phyloP scores from a whole-genome alignment of 2,797 vertebrate genomes.

The Bufotes viridis region DNA sequence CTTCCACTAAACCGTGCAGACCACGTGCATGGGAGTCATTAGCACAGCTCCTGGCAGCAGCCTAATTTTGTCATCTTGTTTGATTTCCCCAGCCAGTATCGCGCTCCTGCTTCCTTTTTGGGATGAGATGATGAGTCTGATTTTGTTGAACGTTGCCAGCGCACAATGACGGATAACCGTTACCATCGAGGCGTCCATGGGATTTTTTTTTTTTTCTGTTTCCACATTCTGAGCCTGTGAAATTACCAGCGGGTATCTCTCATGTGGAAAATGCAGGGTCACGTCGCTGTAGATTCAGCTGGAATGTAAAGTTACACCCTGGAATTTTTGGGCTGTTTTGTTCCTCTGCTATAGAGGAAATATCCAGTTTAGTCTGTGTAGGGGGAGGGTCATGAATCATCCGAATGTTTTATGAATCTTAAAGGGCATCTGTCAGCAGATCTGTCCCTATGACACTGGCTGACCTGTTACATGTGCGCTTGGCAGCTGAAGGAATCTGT shows the following conservation, averaged over 20 bases:
- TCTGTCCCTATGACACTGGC: too few relatives aligned
- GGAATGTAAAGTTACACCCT: slow-evolving; percentile 52
- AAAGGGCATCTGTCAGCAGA: neutral
- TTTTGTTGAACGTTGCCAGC: slow-evolving; percentile 28
- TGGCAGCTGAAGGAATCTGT: too few relatives aligned
- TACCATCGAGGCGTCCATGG: neutral
- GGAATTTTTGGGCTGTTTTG: slow-evolving; percentile 36
- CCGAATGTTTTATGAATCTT: neutral
- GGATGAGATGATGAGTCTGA: slow-evolving; percentile 31
- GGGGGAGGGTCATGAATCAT: neutral
- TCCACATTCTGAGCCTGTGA: slow-evolving; percentile 5
- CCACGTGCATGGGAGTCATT: neutral
- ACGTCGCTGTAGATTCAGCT: slow-evolving; percentile 8
- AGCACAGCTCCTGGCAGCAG: neutral
- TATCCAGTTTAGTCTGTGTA: slow-evolving; percentile 40
- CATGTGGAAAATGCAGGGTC: slow-evolving; percentile 32
- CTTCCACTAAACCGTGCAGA: neutral
- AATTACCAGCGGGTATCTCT: slow-evolving; percentile 3
- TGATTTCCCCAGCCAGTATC: neutral
- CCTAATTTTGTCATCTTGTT: slow-evolving; percentile 31
- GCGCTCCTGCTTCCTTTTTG: slow-evolving; percentile 35
- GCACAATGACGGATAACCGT: neutral
- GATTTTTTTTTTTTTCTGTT: neutral
- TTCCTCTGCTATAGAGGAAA: slow-evolving; percentile 33
- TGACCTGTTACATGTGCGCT: too few relatives aligned